phyloP scores from a whole-genome alignment of 2,888 invertebrate species.

The Drosophila pseudotalamancana region DNA sequence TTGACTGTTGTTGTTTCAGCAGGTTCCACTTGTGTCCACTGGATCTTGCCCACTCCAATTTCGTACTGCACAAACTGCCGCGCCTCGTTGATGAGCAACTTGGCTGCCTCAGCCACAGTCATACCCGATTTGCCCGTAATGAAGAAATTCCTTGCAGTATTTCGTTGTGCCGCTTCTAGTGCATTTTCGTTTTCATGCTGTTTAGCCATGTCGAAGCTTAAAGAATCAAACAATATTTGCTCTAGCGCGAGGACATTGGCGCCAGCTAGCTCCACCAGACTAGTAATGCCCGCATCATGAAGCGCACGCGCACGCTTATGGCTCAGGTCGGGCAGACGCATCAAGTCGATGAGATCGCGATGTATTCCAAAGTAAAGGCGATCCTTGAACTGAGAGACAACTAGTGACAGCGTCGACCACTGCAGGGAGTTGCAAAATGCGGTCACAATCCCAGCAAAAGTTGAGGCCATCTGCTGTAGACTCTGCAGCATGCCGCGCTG shows the following conservation, averaged over 20 bases:
- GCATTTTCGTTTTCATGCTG: conserved; percentile 89
- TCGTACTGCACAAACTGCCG: conserved; percentile 89
- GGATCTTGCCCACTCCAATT: conserved; percentile 89
- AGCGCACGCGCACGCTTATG: conserved; percentile 93
- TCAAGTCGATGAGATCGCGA: conserved; percentile 95
- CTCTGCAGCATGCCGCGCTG: conserved; percentile 96
- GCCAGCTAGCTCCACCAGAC: conserved; percentile 91
- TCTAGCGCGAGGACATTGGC: conserved; percentile 89
- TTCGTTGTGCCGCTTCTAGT: conserved; percentile 87
- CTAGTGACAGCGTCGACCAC: conserved; percentile 95
- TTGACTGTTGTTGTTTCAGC: not conserved
- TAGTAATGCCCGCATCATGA: conserved; percentile 92
- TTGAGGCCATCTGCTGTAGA: conserved; percentile 96
- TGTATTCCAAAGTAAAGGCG: conserved; percentile 97
- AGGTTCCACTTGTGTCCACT: conserved; percentile 85
- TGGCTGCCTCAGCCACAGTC: conserved; percentile 92
- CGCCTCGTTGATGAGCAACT: conserved; percentile 91
- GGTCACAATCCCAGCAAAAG: conserved; percentile 98
- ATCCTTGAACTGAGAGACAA: conserved; percentile 96
- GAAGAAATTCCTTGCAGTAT: conserved; percentile 89
- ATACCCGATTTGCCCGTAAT: conserved; percentile 92
- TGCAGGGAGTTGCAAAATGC: conserved; percentile 97
- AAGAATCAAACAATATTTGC: conserved; percentile 90
- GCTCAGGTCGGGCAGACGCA: conserved; percentile 92
- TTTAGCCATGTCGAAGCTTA: conserved; percentile 94